These are phyloP conservation scores for Oscheius sp. DNA, from an alignment of 1,140 invertebrate genomes.

Conservation along the genomic window DNA sequence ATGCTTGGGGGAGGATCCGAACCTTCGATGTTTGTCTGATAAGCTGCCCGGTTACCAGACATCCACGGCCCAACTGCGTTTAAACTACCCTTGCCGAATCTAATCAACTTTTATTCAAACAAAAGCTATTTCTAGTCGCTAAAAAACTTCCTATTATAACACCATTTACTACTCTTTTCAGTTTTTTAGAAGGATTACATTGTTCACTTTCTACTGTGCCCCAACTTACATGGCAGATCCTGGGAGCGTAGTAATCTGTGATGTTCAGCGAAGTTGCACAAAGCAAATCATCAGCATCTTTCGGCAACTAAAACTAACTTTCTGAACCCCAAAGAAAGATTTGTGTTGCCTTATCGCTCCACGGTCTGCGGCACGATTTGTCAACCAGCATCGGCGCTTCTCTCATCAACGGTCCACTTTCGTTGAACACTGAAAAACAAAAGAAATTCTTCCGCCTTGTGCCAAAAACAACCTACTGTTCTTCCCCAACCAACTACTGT, in stretches of 20 bases:
- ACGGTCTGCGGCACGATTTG: conserved; percentile 1
- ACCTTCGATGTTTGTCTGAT: no score
- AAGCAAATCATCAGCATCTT: conserved; percentile 7
- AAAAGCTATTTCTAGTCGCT: no score
- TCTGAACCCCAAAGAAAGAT: not conserved
- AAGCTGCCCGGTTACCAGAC: no score
- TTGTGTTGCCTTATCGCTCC: conserved; percentile 13
- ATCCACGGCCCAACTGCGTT: no score
- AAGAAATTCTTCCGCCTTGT: not conserved
- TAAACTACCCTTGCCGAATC: no score
- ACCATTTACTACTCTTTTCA: no score
- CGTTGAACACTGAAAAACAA: conserved; percentile 16
- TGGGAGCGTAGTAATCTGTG: conserved; percentile 5
- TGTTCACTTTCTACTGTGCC: no score
- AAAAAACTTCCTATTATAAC: no score
- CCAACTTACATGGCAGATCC: conserved; percentile 16
- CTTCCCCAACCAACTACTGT: conserved; percentile 23
- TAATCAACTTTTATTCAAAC: no score
- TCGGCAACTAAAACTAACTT: conserved; percentile 8
- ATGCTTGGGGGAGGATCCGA: no score
- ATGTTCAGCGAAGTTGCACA: conserved; percentile 16
- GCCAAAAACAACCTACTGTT: no score
- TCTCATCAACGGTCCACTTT: conserved; percentile 14
- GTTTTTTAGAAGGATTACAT: no score
- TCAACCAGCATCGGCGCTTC: conserved; percentile 16